Evolutionary conservation across 2,113 vertebrate genomes (phyloP).

Genomic region (Crotalus helleri): DNA sequence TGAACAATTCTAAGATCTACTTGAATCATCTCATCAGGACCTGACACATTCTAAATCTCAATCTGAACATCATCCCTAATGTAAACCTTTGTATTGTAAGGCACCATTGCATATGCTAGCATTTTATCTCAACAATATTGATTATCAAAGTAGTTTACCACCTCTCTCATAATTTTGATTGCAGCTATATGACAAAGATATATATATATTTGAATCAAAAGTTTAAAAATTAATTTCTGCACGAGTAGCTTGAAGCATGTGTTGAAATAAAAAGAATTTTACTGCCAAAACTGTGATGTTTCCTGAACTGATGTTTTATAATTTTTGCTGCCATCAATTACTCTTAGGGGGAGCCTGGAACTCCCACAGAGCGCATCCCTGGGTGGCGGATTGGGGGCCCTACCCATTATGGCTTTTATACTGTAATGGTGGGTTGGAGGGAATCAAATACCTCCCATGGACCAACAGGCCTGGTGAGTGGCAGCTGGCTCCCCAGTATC

Average conservation of each 20-base stretch:
- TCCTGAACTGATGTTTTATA: background rate
- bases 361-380: no score
- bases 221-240: background rate
- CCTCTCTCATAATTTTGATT: background rate
- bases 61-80: background rate
- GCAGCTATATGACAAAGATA: background rate
- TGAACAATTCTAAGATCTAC: background rate
- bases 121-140: background rate
- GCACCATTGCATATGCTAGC: background rate
- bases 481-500: no score
- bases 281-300: background rate
- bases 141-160: background rate
- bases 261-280: background rate
- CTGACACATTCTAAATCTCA: background rate
- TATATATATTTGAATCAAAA: background rate
- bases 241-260: background rate
- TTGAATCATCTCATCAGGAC: background rate
- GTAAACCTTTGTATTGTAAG: background rate
- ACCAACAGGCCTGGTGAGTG: no score
- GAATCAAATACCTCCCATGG: no score
- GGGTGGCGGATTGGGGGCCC: no score
- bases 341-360: no score
- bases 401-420: no score
- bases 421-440: no score
- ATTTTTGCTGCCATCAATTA: background rate